phyloP scores from a whole-genome alignment of 2,797 vertebrate genomes.

The Nyctalus aviator region DNA sequence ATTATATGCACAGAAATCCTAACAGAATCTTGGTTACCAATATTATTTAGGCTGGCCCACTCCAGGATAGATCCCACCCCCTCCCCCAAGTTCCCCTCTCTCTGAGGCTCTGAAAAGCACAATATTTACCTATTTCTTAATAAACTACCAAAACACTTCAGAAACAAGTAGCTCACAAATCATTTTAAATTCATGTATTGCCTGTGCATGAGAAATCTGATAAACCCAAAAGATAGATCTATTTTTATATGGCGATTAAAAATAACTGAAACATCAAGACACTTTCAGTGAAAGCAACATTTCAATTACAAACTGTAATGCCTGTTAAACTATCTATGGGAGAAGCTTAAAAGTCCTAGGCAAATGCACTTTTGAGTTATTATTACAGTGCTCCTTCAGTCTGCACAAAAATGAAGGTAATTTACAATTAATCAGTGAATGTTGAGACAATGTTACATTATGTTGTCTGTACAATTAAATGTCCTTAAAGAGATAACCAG shows the following conservation, averaged over 20 bases:
- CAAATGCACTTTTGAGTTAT: slow-evolving; percentile 82
- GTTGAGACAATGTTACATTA: slow-evolving; percentile 84
- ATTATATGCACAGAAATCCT: slow-evolving; percentile 79
- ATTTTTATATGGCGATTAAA: slow-evolving; percentile 87
- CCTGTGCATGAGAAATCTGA: slow-evolving; percentile 89
- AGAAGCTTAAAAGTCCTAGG: slow-evolving; percentile 84
- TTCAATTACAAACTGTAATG: slow-evolving; percentile 86
- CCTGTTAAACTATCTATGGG: slow-evolving; percentile 81
- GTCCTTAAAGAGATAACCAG: slow-evolving; percentile 82
- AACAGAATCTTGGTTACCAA: slow-evolving; percentile 78
- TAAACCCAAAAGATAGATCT: slow-evolving; percentile 86
- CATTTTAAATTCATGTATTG: slow-evolving; percentile 88
- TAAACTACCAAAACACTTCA: slow-evolving; percentile 80
- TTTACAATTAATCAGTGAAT: slow-evolving; percentile 85
- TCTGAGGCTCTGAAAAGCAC: slow-evolving; percentile 80
- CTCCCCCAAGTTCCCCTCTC: slow-evolving; percentile 61
- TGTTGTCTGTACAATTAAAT: slow-evolving; percentile 85
- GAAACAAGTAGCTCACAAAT: slow-evolving; percentile 84
- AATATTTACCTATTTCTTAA: slow-evolving; percentile 81
- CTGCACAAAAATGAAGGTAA: slow-evolving; percentile 84
- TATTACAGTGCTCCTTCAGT: slow-evolving; percentile 77
- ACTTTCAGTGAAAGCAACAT: slow-evolving; percentile 85
- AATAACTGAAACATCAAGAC: slow-evolving; percentile 86
- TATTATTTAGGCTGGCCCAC: slow-evolving; percentile 76
- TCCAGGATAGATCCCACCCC: slow-evolving; percentile 64